Evolutionary conservation across 1,140 invertebrate genomes (phyloP).

Genomic region (Aphaenogaster ashmeadi): DNA sequence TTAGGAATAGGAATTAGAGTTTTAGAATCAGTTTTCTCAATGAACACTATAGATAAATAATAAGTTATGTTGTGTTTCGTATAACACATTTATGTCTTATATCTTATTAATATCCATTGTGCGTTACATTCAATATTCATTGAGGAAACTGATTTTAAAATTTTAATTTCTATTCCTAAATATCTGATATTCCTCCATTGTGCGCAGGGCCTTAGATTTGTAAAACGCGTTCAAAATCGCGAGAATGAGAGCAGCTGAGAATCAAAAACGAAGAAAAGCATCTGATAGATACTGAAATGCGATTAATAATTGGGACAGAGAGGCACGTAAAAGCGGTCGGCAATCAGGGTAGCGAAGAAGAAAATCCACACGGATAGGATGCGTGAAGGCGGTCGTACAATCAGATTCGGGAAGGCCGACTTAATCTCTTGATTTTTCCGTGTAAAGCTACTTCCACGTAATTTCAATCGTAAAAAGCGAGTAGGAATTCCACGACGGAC

Average conservation of each 20-base stretch:
- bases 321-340: background rate
- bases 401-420: background rate
- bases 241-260: background rate
- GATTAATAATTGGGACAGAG: background rate
- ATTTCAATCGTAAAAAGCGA: conserved; percentile 51
- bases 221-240: background rate
- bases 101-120: too few relatives aligned
- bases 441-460: conserved; percentile 31
- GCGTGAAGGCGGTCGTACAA: background rate
- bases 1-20: too few relatives aligned
- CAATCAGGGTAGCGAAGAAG: background rate
- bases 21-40: too few relatives aligned
- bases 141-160: too few relatives aligned
- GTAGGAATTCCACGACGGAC: background rate
- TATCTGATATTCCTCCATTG: too few relatives aligned
- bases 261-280: background rate
- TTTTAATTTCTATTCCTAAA: too few relatives aligned
- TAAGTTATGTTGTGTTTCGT: too few relatives aligned
- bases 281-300: background rate
- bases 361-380: background rate
- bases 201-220: background rate
- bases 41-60: too few relatives aligned
- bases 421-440: conserved; percentile 38
- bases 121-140: too few relatives aligned
- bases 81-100: too few relatives aligned